Evolutionary conservation across 2,113 vertebrate genomes (phyloP), one percentile per base, ranked within the genome.

Genomic region (Stictonetta naevosa): DNA sequence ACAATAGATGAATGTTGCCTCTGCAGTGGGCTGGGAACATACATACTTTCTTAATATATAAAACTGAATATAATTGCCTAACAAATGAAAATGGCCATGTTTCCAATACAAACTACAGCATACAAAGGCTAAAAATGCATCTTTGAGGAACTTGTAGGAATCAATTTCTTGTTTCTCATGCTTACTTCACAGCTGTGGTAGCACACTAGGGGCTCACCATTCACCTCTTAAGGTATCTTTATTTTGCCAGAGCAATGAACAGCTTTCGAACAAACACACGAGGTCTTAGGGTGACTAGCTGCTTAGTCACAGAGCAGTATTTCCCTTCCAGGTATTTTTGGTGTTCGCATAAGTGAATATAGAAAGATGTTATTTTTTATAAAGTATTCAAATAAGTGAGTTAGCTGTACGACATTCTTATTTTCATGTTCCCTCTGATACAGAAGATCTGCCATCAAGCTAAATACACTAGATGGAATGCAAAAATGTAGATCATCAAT

Each of bases 401-500:
- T 40, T 77, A 77, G 42, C n/a, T 3, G 0, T 71, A 59, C 55
- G 36, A 60, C 16, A 22, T 19, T 63, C 3, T 60, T 60, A 25
- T 8, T 82, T 73, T 84, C n/a, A 25, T 81, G 7, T 52, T 83
- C 5, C 26, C 8, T 38, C 4, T 40, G 31, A 50, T 58, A 48
- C 5, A 76, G 63, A 83, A 23, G 21, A 66, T 34, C 31, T 56
- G 14, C 2, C 12, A 17, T 40, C 6, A n/a, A 53, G 14, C 25
- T 93, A 28, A 90, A 4, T 59, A 40, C n/a, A n/a, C 5, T 48
- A 21, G 11, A 5, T 56, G 22, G 15, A 90, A 60, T 11, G 40
- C 26, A 23, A 52, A 4, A 0, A 0, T 4, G 26, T 0, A 69
- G 23, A 44, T 67, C 5, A 1, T 34, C 11, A n/a, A 10, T 33